A percentile compares a stretch with the other conserved stretches of the same genome.
phyloP scores from a whole-genome alignment of 2,888 invertebrate species.

The Eucera pruinosa region DNA sequence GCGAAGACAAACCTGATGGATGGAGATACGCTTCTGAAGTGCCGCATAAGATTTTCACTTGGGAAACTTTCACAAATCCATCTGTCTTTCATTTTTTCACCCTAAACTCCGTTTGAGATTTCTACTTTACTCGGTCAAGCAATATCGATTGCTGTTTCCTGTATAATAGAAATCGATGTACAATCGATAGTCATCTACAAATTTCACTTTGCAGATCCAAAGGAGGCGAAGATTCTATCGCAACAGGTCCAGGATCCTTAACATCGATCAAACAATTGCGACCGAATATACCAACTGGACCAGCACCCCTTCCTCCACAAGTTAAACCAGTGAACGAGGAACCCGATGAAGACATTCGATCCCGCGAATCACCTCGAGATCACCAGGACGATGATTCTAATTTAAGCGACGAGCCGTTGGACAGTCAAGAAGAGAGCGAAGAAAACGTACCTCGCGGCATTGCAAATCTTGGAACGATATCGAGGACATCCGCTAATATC shows the following conservation, averaged over 20 bases:
- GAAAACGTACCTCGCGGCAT: slow-evolving; percentile 54
- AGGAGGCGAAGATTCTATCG: slow-evolving; percentile 45
- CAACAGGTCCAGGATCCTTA: slow-evolving; percentile 46
- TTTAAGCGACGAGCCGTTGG: slow-evolving; percentile 53
- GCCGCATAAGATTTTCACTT: too few relatives aligned
- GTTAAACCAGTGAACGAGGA: slow-evolving; percentile 80
- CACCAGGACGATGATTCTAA: slow-evolving; percentile 47
- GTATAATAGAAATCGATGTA: too few relatives aligned
- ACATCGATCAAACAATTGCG: slow-evolving; percentile 36
- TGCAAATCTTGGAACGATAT: slow-evolving; percentile 48
- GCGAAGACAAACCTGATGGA: too few relatives aligned
- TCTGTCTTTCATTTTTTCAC: too few relatives aligned
- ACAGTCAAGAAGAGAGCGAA: slow-evolving; percentile 61
- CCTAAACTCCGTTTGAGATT: too few relatives aligned
- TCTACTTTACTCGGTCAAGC: too few relatives aligned
- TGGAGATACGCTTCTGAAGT: too few relatives aligned
- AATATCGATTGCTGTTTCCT: too few relatives aligned
- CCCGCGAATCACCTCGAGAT: slow-evolving; percentile 38
- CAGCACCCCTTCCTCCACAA: slow-evolving; percentile 33
- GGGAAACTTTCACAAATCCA: too few relatives aligned
- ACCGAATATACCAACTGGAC: slow-evolving; percentile 42
- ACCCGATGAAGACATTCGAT: slow-evolving; percentile 70
- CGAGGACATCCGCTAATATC: slow-evolving; percentile 37
- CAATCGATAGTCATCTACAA: too few relatives aligned
- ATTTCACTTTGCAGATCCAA: slow-evolving; percentile 55